These are phyloP conservation scores for Liopterus haemorrhoidalis DNA, from an alignment of 2,888 invertebrate species.

Conservation along the genomic window DNA sequence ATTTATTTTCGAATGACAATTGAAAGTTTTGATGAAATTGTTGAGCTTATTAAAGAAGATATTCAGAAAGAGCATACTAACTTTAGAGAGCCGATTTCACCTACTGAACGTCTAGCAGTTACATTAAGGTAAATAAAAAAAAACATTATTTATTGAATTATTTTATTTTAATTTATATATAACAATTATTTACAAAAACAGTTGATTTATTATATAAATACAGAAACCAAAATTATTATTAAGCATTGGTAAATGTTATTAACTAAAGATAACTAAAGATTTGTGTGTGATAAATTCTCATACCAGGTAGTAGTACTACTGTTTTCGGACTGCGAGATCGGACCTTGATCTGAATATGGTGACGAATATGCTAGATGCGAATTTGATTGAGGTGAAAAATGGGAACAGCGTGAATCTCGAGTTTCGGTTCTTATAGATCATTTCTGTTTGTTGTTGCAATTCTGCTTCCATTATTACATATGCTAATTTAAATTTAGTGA, in stretches of 20 bases:
- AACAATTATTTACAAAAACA: too few relatives aligned
- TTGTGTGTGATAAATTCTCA: neutral
- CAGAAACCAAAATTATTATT: too few relatives aligned
- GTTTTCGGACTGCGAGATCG: too few relatives aligned
- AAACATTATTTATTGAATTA: neutral
- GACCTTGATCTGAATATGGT: too few relatives aligned
- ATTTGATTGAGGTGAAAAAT: too few relatives aligned
- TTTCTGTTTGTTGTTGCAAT: neutral
- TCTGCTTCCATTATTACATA: conserved; percentile 16
- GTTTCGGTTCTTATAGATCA: too few relatives aligned
- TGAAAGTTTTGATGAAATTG: conserved; percentile 1
- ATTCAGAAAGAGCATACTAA: neutral
- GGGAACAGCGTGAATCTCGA: too few relatives aligned
- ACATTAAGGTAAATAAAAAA: neutral
- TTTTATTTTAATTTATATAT: too few relatives aligned
- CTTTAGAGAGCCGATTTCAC: neutral
- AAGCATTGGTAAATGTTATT: too few relatives aligned
- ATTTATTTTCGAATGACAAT: conserved; percentile 1
- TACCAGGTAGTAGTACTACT: neutral
- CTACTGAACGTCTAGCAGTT: neutral
- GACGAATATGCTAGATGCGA: too few relatives aligned
- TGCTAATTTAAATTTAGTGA: conserved; percentile 10
- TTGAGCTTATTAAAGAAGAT: conserved; percentile 1
- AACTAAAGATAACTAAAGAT: neutral
- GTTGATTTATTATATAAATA: too few relatives aligned